Conservation (phyloP, 2,888 invertebrate genomes). For the Plagiodera versicolora region DNA sequence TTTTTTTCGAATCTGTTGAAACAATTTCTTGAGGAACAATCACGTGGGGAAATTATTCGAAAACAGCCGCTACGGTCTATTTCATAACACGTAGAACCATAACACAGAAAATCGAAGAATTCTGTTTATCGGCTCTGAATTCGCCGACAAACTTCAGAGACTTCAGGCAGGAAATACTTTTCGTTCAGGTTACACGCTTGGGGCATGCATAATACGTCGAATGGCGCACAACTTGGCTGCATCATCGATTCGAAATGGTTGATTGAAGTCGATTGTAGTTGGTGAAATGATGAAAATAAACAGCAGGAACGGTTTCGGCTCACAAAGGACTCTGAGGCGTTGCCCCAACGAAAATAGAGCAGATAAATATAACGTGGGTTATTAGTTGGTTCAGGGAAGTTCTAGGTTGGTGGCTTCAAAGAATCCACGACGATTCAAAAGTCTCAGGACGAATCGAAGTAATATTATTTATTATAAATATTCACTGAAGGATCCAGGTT, state of each 20-base stretch:
- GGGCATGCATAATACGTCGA: slow-evolving; percentile 1
- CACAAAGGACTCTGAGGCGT: neutral
- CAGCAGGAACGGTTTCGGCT: neutral
- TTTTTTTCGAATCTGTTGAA: no score
- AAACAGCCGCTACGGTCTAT: neutral
- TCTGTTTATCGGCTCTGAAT: neutral
- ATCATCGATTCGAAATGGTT: slow-evolving; percentile 19
- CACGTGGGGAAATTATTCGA: no score
- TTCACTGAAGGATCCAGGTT: no score
- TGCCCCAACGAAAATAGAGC: neutral
- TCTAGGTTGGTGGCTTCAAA: no score
- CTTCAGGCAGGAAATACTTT: neutral
- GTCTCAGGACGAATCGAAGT: no score
- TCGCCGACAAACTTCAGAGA: slow-evolving; percentile 1
- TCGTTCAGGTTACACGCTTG: neutral
- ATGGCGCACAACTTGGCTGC: slow-evolving; percentile 16
- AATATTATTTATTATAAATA: no score
- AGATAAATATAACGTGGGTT: no score
- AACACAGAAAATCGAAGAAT: neutral
- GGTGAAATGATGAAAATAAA: neutral
- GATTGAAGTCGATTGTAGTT: neutral
- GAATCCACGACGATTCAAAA: no score
- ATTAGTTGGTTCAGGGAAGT: no score
- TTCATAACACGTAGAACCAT: neutral
- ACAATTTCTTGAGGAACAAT: no score